phyloP scores from a whole-genome alignment of 2,797 vertebrate genomes.

The Chiroxiphia lanceolata region DNA sequence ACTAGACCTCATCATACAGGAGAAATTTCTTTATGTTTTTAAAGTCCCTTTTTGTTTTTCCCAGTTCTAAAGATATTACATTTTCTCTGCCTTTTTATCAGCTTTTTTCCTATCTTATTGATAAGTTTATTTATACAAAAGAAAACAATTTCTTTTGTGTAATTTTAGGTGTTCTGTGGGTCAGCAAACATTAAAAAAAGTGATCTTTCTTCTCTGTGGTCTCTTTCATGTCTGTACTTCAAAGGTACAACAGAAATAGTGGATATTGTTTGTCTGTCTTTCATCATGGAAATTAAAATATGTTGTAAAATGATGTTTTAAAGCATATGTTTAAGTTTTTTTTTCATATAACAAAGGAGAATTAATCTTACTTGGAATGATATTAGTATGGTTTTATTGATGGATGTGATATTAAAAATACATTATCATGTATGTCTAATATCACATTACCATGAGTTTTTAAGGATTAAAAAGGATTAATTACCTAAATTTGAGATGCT shows the following conservation, averaged over 20 bases:
- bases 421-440: background rate
- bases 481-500: background rate
- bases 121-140: background rate
- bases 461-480: background rate
- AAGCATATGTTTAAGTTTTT: background rate
- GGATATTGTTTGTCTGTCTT: background rate
- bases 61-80: background rate
- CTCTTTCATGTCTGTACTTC: background rate
- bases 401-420: background rate
- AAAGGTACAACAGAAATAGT: background rate
- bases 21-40: background rate
- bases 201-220: background rate
- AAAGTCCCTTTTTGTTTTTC: background rate
- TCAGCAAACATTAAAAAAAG: background rate
- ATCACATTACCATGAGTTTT: background rate
- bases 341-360: background rate
- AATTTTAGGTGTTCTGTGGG: background rate
- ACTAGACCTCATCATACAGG: background rate
- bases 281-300: background rate
- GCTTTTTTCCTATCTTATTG: background rate
- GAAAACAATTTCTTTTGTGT: accelerated
- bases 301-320: background rate
- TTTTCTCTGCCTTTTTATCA: background rate
- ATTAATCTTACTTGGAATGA: background rate
- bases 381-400: background rate